phyloP scores from a whole-genome alignment of 2,797 vertebrate species.

The Picus viridis region DNA sequence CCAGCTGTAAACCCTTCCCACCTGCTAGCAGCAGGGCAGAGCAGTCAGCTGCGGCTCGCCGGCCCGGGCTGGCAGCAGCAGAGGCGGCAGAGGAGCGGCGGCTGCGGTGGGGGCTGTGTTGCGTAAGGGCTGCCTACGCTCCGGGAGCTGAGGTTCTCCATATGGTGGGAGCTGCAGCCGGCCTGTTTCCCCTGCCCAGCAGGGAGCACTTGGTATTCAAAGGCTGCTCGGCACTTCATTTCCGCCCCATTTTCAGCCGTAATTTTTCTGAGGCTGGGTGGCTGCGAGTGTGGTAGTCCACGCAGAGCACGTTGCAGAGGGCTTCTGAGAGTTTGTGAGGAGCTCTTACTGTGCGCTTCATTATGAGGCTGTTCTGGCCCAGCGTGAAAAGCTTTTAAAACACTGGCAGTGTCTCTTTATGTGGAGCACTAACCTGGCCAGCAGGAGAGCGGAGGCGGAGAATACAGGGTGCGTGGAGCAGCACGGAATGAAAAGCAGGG shows the following conservation, averaged over 20 bases:
- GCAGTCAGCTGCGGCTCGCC: neutral
- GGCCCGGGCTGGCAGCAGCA: neutral
- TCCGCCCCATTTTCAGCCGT: constrained; percentile 51
- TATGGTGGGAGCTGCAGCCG: constrained; percentile 44
- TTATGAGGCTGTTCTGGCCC: constrained; percentile 49
- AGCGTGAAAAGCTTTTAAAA: constrained; percentile 67
- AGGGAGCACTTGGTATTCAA: constrained; percentile 42
- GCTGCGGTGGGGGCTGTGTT: constrained; percentile 15
- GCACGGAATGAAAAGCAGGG: neutral
- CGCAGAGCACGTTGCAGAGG: constrained; percentile 40
- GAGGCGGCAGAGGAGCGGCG: neutral
- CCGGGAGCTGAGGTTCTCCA: constrained; percentile 48
- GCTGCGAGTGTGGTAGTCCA: constrained; percentile 55
- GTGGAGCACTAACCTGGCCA: constrained; percentile 53
- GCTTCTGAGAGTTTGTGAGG: constrained; percentile 43
- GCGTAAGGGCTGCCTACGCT: constrained; percentile 42
- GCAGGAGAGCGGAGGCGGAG: constrained; percentile 23
- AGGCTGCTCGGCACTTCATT: constrained; percentile 56
- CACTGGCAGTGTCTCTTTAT: constrained; percentile 18
- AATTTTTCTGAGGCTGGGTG: constrained; percentile 63
- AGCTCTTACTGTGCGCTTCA: constrained; percentile 31
- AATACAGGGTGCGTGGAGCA: neutral
- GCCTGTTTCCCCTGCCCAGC: constrained; percentile 53
- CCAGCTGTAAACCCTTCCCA: neutral
- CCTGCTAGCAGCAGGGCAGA: neutral